Base-by-base conservation (phyloP, 1,140 invertebrate genomes). In the Camponotus vicinus region DNA sequence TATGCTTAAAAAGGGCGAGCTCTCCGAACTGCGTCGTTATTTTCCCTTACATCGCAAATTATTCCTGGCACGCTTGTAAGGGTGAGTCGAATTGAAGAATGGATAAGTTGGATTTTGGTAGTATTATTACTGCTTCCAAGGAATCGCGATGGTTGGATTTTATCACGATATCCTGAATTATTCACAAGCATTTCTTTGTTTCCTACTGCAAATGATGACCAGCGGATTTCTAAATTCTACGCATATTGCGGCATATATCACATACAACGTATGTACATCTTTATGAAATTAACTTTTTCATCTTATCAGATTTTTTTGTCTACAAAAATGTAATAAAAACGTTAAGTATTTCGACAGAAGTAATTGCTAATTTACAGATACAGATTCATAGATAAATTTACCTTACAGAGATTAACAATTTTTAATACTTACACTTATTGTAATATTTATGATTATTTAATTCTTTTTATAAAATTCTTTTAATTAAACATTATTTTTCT, bases 141-240 rank as follows among this genome's bases (percentile, higher is more conserved):
- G 18, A 67, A 84, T 49, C 70, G n/a, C 11, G 27, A 27, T 32
- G 55, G 49, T 13, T 59, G 21, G 52, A 37, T 61, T 88, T 80
- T 85, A 57, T 75, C n/a, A 34, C n/a, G 40, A n/a, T 32, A 32
- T 27, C 18, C 42, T 89, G 87, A 88, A 89, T 89, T 89, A 88
- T 89, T 89, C 76, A 88, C 42, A 64, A 42, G 57, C 55, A 32
- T 71, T 70, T 84, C 6, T 55, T n/a, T 66, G 59, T 87, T 87
- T 77, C 13, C 59, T 52, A 40, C n/a, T 64, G 6, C 52, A 7
- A 49, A 11, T 85, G 45, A 83, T 84, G 27, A 11, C 11, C 7
- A 3, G 11, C 32, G 13, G 57, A 49, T 49, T 21, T 13, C 9
- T 45, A 11, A 64, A 78, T 78, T 78, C 7, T 4, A 37, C 27